A percentile compares a stretch with the other conserved stretches of the same genome.
Evolutionary conservation across 2,797 vertebrate genomes (phyloP).

Genomic region (Lepus townsendii): DNA sequence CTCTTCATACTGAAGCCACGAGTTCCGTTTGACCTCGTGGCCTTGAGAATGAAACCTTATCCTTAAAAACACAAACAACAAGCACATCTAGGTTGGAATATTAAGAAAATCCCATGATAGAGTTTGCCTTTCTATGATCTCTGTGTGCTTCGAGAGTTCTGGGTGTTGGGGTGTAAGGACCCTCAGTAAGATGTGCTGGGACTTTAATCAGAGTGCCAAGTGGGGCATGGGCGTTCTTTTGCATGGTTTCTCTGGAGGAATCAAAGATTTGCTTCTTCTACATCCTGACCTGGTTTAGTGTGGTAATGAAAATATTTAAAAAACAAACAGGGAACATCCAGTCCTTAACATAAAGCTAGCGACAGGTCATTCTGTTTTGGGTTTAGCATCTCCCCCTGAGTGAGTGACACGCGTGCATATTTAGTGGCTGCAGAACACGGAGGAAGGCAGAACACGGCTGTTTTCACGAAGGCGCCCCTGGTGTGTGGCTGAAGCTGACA

Average conservation of each 20-base stretch:
- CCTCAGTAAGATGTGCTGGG: not conserved
- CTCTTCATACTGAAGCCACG: not conserved
- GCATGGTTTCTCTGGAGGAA: constrained; percentile 6
- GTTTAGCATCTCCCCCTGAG: not conserved
- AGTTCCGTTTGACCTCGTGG: accelerated
- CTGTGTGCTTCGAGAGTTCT: not conserved
- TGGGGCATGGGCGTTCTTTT: not conserved
- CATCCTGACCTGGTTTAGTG: not conserved
- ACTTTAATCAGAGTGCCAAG: not conserved
- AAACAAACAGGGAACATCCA: no score
- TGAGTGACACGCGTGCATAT: not conserved
- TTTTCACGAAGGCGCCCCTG: not conserved
- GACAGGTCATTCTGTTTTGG: not conserved
- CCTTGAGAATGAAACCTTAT: not conserved
- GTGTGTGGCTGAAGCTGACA: not conserved
- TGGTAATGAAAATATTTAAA: not conserved
- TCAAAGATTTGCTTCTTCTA: not conserved
- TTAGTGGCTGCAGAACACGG: not conserved
- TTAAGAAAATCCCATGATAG: not conserved
- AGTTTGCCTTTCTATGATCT: not conserved
- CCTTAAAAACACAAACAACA: not conserved
- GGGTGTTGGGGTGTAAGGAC: not conserved
- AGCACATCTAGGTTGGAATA: not conserved
- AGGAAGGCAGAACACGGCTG: accelerated
- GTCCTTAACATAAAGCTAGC: not conserved